phyloP scores from a whole-genome alignment of 2,888 invertebrate genomes.

The Suillia variegata region DNA sequence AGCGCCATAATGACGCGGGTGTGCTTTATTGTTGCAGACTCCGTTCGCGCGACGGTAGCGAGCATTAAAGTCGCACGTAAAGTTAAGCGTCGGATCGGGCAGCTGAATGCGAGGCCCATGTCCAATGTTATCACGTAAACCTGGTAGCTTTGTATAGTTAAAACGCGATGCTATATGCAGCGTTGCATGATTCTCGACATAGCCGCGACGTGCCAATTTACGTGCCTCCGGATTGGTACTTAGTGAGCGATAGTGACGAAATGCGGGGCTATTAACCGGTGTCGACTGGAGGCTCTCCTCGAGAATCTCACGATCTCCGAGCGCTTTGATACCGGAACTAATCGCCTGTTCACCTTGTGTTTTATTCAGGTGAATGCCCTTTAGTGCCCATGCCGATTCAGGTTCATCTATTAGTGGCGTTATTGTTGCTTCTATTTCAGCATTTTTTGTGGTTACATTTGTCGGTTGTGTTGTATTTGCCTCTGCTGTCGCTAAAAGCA shows the following conservation, averaged over 20 bases:
- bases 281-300: slow-evolving; percentile 63
- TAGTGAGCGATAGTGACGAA: slow-evolving; percentile 73
- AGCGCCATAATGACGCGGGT: slow-evolving; percentile 72
- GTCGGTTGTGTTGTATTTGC: slow-evolving; percentile 28
- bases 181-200: slow-evolving; percentile 73
- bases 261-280: slow-evolving; percentile 68
- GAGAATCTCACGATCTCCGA: slow-evolving; percentile 64
- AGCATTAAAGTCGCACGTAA: slow-evolving; percentile 60
- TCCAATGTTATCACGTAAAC: slow-evolving; percentile 58
- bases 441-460: slow-evolving; percentile 5
- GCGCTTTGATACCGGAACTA: slow-evolving; percentile 65
- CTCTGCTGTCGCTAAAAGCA: slow-evolving; percentile 30
- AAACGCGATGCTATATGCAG: slow-evolving; percentile 65
- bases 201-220: slow-evolving; percentile 70
- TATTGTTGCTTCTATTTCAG: slow-evolving; percentile 30
- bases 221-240: slow-evolving; percentile 69
- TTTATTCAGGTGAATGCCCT: slow-evolving; percentile 27
- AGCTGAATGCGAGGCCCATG: slow-evolving; percentile 53
- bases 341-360: slow-evolving; percentile 61
- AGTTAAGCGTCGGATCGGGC: slow-evolving; percentile 40
- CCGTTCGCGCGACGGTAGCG: slow-evolving; percentile 75
- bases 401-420: slow-evolving; percentile 46
- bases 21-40: slow-evolving; percentile 74
- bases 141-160: slow-evolving; percentile 55
- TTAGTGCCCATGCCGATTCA: slow-evolving; percentile 42